phyloP scores from a whole-genome alignment of 2,113 vertebrate species.

The Rafetus swinhoei region DNA sequence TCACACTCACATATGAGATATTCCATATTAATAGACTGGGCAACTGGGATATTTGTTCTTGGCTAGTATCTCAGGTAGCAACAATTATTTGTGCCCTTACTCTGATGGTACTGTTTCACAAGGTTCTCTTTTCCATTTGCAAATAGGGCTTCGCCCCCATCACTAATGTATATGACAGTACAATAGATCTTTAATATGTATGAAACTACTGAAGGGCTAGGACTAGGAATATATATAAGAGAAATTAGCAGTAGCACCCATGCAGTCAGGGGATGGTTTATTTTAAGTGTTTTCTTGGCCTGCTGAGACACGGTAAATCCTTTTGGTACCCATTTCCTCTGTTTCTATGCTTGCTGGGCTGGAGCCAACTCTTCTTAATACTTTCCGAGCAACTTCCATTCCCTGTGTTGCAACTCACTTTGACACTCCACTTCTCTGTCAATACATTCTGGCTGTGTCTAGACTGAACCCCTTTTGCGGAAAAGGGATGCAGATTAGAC shows the following conservation, averaged over 20 bases:
- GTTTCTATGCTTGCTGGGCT: background rate
- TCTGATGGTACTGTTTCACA: background rate
- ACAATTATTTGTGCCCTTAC: conserved; percentile 10
- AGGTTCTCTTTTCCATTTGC: background rate
- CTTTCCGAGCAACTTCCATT: background rate
- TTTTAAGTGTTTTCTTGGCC: background rate
- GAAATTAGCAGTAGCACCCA: background rate
- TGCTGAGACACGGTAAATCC: too few species aligned
- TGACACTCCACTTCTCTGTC: background rate
- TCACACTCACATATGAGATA: conserved; percentile 21
- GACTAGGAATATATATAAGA: background rate
- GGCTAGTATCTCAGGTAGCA: background rate
- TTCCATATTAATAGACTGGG: conserved; percentile 8
- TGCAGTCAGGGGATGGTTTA: background rate
- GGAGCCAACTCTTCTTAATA: background rate
- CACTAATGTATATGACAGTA: background rate
- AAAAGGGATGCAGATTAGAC: too few species aligned
- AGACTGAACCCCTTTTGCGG: too few species aligned
- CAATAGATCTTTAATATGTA: background rate
- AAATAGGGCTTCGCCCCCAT: background rate
- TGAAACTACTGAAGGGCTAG: background rate
- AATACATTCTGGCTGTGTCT: too few species aligned
- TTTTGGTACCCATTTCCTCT: background rate
- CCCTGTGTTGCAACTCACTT: background rate
- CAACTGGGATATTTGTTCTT: background rate